Percentiles rank a stretch among this genome's conserved stretches.
Evolutionary conservation across 2,797 vertebrate species (phyloP).

Genomic region (Helicolenus hilgendorfi): DNA sequence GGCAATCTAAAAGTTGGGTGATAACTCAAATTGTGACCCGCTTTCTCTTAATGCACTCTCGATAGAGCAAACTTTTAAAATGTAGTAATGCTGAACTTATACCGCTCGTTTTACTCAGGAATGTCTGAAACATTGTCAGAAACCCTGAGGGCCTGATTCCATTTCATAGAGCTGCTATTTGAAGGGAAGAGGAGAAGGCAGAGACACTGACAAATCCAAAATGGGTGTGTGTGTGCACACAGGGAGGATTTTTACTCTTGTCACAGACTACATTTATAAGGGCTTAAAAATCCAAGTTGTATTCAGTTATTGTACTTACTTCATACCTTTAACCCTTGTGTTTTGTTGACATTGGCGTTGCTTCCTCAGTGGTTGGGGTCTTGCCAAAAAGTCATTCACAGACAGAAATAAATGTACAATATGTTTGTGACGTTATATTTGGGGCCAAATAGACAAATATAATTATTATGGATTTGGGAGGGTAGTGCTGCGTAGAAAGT

Average conservation of each 20-base stretch:
- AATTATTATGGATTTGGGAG: background rate
- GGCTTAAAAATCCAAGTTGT: background rate
- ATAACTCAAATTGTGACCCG: background rate
- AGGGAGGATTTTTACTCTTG: constrained; percentile 8
- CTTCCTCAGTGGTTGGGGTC: background rate
- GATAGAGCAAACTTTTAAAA: constrained; percentile 33
- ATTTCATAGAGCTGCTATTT: constrained; percentile 75
- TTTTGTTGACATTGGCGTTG: background rate
- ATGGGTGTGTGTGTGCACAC: constrained; percentile 22
- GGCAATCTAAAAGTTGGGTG: background rate
- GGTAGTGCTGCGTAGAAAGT: background rate
- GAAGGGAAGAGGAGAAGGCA: constrained; percentile 59
- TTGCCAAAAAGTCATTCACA: background rate
- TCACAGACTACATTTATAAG: constrained; percentile 3
- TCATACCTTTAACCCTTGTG: background rate
- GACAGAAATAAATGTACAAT: background rate
- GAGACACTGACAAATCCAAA: constrained; percentile 67
- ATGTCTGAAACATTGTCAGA: constrained; percentile 60
- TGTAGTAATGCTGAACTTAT: constrained; percentile 40
- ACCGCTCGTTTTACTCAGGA: constrained; percentile 54
- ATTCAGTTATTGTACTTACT: background rate
- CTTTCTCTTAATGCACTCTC: constrained; percentile 14
- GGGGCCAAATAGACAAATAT: background rate
- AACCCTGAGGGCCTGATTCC: constrained; percentile 62
- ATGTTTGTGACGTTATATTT: background rate